These are phyloP conservation scores for Nebria brevicollis DNA, from an alignment of 2,888 invertebrate species.

Conservation along the genomic window DNA sequence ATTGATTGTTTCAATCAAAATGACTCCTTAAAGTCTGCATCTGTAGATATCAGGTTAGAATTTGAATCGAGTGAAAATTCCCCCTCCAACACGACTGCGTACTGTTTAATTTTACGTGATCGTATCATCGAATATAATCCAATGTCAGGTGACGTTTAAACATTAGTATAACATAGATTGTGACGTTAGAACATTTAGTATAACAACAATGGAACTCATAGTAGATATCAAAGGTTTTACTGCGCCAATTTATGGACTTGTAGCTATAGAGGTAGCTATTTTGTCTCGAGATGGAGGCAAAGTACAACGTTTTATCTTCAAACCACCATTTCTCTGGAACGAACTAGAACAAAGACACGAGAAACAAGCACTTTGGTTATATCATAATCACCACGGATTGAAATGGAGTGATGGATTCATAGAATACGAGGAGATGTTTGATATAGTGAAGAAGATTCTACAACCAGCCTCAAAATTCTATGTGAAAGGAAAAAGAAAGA, in stretches of 20 bases:
- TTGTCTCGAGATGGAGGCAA: not conserved
- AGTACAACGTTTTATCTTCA: not conserved
- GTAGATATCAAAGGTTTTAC: not conserved
- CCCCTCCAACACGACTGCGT: too few species aligned
- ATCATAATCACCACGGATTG: too few species aligned
- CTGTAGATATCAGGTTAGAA: slow-evolving; percentile 53
- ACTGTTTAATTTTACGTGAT: too few species aligned
- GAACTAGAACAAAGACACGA: not conserved
- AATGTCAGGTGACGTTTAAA: slow-evolving; percentile 50
- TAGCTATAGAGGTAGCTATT: not conserved
- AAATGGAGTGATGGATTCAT: too few species aligned
- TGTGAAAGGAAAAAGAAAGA: too few species aligned
- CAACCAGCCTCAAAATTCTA: too few species aligned
- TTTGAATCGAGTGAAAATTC: slow-evolving; percentile 51
- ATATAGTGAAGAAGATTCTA: too few species aligned
- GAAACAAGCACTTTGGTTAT: not conserved
- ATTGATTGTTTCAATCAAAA: slow-evolving; percentile 54
- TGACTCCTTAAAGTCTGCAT: slow-evolving; percentile 51
- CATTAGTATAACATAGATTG: too few species aligned
- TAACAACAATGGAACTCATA: slow-evolving; percentile 17
- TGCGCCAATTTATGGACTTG: not conserved
- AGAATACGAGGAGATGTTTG: too few species aligned
- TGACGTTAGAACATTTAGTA: too few species aligned
- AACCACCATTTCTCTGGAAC: not conserved
- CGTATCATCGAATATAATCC: too few species aligned